phyloP scores from a whole-genome alignment of 2,797 vertebrate species.

The Pyrocephalus nanus region DNA sequence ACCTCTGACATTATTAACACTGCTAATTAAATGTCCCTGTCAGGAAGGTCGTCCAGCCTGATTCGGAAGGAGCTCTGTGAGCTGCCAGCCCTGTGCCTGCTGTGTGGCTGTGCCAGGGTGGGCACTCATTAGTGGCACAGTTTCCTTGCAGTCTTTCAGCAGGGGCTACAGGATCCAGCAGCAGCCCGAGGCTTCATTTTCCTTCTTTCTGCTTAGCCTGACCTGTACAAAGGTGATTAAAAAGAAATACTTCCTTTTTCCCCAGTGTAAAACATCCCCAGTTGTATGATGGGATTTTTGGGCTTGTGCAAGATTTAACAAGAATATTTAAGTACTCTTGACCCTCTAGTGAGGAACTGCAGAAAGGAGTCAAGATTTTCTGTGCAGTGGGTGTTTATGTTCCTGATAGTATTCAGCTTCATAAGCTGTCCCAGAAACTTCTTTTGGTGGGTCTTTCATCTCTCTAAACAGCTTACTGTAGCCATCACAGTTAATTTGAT shows the following conservation, averaged over 20 bases:
- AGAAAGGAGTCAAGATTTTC: slow-evolving; percentile 36
- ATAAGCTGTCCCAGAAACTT: slow-evolving; percentile 48
- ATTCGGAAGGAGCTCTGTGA: neutral
- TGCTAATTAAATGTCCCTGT: slow-evolving; percentile 13
- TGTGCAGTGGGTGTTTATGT: slow-evolving; percentile 21
- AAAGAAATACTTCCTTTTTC: neutral
- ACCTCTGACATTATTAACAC: slow-evolving; percentile 6
- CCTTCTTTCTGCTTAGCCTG: neutral
- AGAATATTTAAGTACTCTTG: neutral
- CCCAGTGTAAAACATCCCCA: neutral
- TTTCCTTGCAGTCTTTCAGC: neutral
- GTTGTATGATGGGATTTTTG: neutral
- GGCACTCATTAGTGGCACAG: neutral
- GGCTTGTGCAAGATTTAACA: neutral
- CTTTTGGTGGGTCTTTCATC: slow-evolving; percentile 63
- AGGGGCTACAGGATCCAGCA: neutral
- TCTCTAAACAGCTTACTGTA: slow-evolving; percentile 67
- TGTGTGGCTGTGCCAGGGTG: neutral
- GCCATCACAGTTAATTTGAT: slow-evolving; percentile 71
- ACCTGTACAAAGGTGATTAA: neutral
- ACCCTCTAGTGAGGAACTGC: slow-evolving; percentile 4
- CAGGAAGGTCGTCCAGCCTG: neutral
- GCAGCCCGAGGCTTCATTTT: neutral
- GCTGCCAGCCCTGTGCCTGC: neutral
- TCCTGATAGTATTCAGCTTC: slow-evolving; percentile 31